These are phyloP conservation scores for Platerodrilus igneus DNA, from an alignment of 2,888 invertebrate species.

Conservation along the genomic window DNA sequence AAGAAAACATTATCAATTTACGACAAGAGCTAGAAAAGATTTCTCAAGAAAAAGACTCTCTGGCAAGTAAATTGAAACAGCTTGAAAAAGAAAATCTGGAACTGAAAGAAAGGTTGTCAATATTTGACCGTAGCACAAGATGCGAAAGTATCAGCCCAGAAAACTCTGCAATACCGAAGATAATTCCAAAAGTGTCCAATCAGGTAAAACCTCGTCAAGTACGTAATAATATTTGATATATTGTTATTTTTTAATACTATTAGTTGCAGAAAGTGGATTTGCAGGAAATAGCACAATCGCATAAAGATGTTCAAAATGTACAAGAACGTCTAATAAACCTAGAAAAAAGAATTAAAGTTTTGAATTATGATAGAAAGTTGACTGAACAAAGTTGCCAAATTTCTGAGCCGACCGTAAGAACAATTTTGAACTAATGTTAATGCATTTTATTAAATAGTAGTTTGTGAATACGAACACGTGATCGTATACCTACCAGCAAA, in stretches of 20 bases:
- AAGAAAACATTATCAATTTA: slow-evolving; percentile 27
- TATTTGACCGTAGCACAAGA: slow-evolving; percentile 8
- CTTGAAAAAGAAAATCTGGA: slow-evolving; percentile 36
- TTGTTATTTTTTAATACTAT: neutral
- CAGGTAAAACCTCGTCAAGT: neutral
- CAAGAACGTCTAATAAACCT: slow-evolving; percentile 37
- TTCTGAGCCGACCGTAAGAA: too few relatives aligned
- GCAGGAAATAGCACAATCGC: slow-evolving; percentile 33
- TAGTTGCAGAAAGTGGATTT: slow-evolving; percentile 6
- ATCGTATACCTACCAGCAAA: too few relatives aligned
- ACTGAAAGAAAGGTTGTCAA: slow-evolving; percentile 31
- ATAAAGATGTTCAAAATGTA: slow-evolving; percentile 39
- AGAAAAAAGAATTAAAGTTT: too few relatives aligned
- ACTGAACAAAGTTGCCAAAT: too few relatives aligned
- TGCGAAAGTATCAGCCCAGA: too few relatives aligned
- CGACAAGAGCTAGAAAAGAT: slow-evolving; percentile 34
- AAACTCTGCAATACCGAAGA: too few relatives aligned
- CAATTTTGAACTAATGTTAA: too few relatives aligned
- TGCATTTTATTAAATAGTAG: too few relatives aligned
- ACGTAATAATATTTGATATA: neutral
- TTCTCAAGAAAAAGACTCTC: slow-evolving; percentile 35
- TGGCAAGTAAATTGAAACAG: slow-evolving; percentile 36
- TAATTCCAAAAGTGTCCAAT: neutral
- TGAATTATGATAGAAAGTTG: too few relatives aligned
- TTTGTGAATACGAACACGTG: too few relatives aligned